phyloP scores from a whole-genome alignment of 2,888 invertebrate species.

The Hemaris fuciformis region DNA sequence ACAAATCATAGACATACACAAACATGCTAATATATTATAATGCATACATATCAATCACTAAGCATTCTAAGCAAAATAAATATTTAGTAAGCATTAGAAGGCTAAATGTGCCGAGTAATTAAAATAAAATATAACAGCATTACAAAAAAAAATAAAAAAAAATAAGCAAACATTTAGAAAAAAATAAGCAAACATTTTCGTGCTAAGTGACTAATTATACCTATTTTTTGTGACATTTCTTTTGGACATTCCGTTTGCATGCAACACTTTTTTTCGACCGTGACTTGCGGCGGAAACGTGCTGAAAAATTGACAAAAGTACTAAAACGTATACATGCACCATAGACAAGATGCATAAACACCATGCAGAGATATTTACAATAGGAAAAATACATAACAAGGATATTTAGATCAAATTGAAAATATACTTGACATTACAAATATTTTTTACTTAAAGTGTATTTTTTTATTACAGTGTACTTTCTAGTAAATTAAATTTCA shows the following conservation, averaged over 20 bases:
- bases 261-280: constrained; percentile 78
- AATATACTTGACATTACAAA: background rate
- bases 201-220: constrained; percentile 45
- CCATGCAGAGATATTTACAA: background rate
- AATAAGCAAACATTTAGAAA: background rate
- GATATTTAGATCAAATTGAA: background rate
- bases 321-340: constrained; percentile 2
- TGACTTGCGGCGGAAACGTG: constrained; percentile 67
- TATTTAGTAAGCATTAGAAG: no score
- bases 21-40: no score
- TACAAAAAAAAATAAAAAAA: background rate
- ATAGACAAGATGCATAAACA: background rate
- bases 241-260: constrained; percentile 67
- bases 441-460: background rate
- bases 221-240: constrained; percentile 74
- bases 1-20: no score
- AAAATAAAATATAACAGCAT: background rate
- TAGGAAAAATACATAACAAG: no score
- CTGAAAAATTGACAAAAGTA: constrained; percentile 51
- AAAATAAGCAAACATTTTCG: constrained; percentile 14
- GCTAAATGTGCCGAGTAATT: no score
- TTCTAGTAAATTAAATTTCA: no score
- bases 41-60: no score
- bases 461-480: no score
- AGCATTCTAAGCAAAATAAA: no score